phyloP scores from a whole-genome alignment of 2,888 invertebrate species.

The Leistus spinibarbis region DNA sequence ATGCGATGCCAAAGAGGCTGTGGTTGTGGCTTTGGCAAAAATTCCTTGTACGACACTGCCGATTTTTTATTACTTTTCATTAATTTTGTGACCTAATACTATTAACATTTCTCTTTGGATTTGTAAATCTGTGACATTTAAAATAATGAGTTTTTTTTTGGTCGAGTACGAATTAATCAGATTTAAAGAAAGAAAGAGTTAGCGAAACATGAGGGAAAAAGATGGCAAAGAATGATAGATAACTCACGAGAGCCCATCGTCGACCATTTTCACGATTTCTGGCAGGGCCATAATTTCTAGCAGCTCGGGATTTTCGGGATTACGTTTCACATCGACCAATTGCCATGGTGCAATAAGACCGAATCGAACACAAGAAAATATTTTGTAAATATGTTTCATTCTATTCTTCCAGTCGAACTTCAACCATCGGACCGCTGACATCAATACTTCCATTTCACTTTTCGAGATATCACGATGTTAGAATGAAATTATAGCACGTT shows the following conservation, averaged over 20 bases:
- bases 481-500: background rate
- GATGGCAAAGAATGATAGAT: background rate
- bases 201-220: no score
- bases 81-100: background rate
- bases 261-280: constrained; percentile 76
- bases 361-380: constrained; percentile 76
- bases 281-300: constrained; percentile 70
- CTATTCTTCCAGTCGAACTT: constrained; percentile 72
- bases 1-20: no score
- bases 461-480: no score
- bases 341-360: constrained; percentile 82
- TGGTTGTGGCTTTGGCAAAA: no score
- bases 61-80: background rate
- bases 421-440: constrained; percentile 82
- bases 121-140: background rate
- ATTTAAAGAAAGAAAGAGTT: background rate
- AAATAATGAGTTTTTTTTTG: background rate
- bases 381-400: constrained; percentile 62
- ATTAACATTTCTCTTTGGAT: background rate
- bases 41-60: no score
- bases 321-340: constrained; percentile 76
- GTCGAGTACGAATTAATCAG: background rate
- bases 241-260: constrained; percentile 78
- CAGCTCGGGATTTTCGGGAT: constrained; percentile 74
- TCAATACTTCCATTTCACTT: constrained; percentile 77